Conservation (phyloP, 2,113 vertebrate species). For the Boleophthalmus pectinirostris region DNA sequence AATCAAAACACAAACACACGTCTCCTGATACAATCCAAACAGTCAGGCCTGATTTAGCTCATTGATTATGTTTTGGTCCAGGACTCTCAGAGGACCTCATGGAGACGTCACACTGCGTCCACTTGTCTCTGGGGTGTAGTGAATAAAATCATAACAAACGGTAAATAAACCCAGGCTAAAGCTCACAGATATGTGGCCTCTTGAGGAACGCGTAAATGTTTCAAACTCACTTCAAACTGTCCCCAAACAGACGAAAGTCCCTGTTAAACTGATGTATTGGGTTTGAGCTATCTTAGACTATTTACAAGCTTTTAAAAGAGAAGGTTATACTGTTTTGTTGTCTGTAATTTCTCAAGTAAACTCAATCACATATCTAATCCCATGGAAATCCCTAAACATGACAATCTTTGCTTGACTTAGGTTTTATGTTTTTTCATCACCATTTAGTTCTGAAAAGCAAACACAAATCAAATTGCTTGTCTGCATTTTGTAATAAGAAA, state of each 20-base stretch:
- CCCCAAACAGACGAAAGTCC: constrained; percentile 58
- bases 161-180: constrained; percentile 26
- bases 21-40: neutral
- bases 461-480: too few species aligned
- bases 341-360: neutral
- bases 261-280: constrained; percentile 53
- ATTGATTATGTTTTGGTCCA: constrained; percentile 46
- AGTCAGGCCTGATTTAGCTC: constrained; percentile 3
- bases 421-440: too few species aligned
- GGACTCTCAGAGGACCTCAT: constrained; percentile 48
- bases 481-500: too few species aligned
- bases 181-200: constrained; percentile 39
- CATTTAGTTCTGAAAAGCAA: too few species aligned
- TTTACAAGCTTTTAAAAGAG: neutral
- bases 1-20: constrained; percentile 41
- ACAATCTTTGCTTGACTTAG: neutral
- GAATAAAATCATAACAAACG: constrained; percentile 51
- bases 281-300: constrained; percentile 35
- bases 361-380: neutral
- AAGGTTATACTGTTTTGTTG: neutral
- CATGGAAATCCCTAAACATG: neutral
- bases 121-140: constrained; percentile 31
- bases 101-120: constrained; percentile 11
- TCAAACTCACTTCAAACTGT: constrained; percentile 39
- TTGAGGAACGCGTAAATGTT: constrained; percentile 52